These are phyloP conservation scores for Oryzias woworae DNA, from an alignment of 2,113 vertebrate species.

Conservation along the genomic window DNA sequence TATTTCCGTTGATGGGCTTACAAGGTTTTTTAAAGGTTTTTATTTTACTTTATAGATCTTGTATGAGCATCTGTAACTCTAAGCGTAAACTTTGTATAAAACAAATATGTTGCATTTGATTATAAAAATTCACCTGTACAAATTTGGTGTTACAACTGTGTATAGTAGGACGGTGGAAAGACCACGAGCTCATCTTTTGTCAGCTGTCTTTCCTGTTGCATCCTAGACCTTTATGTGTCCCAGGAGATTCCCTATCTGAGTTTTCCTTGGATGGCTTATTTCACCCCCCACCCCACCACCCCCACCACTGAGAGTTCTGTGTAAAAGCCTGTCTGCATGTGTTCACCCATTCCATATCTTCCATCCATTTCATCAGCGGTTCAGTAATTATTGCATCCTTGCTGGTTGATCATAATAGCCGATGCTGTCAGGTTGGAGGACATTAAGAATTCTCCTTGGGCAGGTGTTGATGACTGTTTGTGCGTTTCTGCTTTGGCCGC, in stretches of 20 bases:
- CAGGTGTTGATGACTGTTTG: background rate
- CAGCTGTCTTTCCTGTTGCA: background rate
- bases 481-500: background rate
- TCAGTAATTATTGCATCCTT: background rate
- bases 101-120: too few relatives aligned
- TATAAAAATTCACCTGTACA: too few relatives aligned
- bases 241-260: background rate
- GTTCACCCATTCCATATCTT: background rate
- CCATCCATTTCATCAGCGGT: background rate
- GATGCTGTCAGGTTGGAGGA: background rate
- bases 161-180: too few relatives aligned
- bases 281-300: background rate
- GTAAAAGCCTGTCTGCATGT: background rate
- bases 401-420: background rate
- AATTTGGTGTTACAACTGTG: too few relatives aligned
- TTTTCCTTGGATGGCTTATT: background rate
- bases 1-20: too few relatives aligned
- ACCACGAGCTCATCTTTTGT: too few relatives aligned
- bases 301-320: background rate
- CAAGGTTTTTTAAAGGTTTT: too few relatives aligned
- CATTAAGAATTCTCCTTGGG: background rate
- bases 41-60: too few relatives aligned
- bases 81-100: too few relatives aligned
- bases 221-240: background rate
- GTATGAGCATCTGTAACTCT: too few relatives aligned